phyloP scores from a whole-genome alignment of 2,113 vertebrate species.

The Heliornis fulica region DNA sequence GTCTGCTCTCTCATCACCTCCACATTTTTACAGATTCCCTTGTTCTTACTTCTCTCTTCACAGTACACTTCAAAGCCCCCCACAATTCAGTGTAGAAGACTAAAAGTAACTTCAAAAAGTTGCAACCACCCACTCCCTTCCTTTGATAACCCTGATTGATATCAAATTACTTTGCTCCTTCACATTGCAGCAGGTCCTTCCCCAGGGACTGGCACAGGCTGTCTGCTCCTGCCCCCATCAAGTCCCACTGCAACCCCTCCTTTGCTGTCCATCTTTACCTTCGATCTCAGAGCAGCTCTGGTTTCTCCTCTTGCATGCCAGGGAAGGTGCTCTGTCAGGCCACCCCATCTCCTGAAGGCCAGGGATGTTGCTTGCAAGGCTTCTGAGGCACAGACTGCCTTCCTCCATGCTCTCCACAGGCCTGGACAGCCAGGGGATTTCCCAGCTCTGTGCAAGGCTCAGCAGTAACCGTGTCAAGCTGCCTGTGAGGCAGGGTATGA shows the following conservation, averaged over 20 bases:
- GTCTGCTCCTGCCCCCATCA: not conserved
- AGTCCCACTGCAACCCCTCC: accelerated
- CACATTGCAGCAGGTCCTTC: not conserved
- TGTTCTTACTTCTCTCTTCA: not conserved
- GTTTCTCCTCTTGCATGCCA: not conserved
- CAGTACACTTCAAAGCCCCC: not conserved
- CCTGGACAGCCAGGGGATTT: not conserved
- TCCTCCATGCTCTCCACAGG: accelerated
- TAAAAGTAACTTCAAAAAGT: not conserved
- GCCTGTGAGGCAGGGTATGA: not conserved
- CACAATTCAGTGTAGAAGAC: not conserved
- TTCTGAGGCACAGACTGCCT: not conserved
- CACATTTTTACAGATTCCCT: not conserved
- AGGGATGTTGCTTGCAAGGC: not conserved
- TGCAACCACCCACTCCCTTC: accelerated
- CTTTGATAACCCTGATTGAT: not conserved
- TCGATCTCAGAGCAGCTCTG: not conserved
- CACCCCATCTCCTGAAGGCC: not conserved
- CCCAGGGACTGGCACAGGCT: not conserved
- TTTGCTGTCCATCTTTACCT: not conserved
- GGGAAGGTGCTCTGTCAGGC: not conserved
- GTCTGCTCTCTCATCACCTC: not conserved
- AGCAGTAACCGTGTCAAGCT: not conserved
- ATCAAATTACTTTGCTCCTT: not conserved
- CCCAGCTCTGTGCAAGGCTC: not conserved